These are phyloP conservation scores for Chrosomus eos DNA, from an alignment of 2,797 vertebrate genomes.

Conservation along the genomic window DNA sequence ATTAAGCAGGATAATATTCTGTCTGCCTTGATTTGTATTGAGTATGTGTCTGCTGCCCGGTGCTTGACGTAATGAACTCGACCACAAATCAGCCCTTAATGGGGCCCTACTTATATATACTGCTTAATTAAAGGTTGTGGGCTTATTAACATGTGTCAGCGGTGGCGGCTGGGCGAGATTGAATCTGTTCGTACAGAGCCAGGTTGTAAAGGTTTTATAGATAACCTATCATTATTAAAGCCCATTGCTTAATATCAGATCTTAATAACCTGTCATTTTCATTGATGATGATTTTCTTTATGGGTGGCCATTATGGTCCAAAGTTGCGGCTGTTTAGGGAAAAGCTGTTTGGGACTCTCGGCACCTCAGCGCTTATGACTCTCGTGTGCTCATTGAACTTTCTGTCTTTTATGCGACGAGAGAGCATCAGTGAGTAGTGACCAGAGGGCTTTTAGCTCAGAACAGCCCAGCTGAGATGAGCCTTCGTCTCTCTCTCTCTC, in stretches of 20 bases:
- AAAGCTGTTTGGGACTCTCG: slow-evolving; percentile 65
- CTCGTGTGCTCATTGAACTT: slow-evolving; percentile 69
- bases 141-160: slow-evolving; percentile 99
- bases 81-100: slow-evolving; percentile 99
- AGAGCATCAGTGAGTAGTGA: slow-evolving; percentile 31
- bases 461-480: slow-evolving; percentile 40
- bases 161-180: slow-evolving; percentile 83
- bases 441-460: slow-evolving; percentile 25
- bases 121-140: slow-evolving; percentile 99
- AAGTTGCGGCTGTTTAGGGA: slow-evolving; percentile 52
- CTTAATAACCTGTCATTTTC: slow-evolving; percentile 93
- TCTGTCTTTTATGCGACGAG: slow-evolving; percentile 56
- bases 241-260: slow-evolving; percentile 80
- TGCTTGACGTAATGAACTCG: slow-evolving; percentile 94
- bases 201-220: slow-evolving; percentile 98
- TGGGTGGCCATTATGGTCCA: slow-evolving; percentile 73
- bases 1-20: slow-evolving; percentile 93
- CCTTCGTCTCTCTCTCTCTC: background rate
- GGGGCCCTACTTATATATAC: slow-evolving; percentile 99
- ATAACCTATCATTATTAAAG: slow-evolving; percentile 92
- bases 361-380: slow-evolving; percentile 67
- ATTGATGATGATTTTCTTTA: slow-evolving; percentile 84
- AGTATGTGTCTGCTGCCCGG: slow-evolving; percentile 93
- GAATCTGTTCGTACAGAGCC: slow-evolving; percentile 86
- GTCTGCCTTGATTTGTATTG: slow-evolving; percentile 96